Base-by-base conservation (phyloP, 2,797 vertebrate species). In the Tangara arthus region DNA sequence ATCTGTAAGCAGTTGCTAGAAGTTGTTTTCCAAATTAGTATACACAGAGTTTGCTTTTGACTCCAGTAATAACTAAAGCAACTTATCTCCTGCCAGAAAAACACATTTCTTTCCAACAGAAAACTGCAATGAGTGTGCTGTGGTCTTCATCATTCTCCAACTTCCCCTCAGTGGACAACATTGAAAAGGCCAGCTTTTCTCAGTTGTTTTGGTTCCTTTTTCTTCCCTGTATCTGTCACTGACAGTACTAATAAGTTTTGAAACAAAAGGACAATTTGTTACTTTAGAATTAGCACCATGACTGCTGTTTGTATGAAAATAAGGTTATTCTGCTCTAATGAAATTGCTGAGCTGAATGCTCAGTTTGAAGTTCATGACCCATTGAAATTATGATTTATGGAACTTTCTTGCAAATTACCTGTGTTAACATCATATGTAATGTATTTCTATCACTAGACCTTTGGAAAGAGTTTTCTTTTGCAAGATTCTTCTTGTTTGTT, bases 281-380 rank as follows among this genome's bases (percentile, higher is more conserved):
- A 82, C 88, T 93, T 96, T 55, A 82, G 85, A 87, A 96, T 93
- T 91, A 94, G 83, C 84, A 89, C 39, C 5, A 13, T 76, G 91
- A 89, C 90, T 95, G 89, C 77, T 94, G 59, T 76, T 73, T 47
- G 28, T 90, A 84, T 93, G 91, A 82, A 97, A 96, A 95, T 91
- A 89, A 89, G 73, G 72, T 94, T 83, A 95, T 94, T 97, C 66
- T 92, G 82, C 68, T 90, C 78, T 81, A 91, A 85, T 68, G 81
- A 96, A 91, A 95, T 37, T 82, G 79, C 84, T 95, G 90, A 96
- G 75, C 82, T 91, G 87, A 97, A 94, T 55, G 87, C 85, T 82
- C 76, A 76, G 90, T 91, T 78, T 89, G 87, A 95, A 91, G 93
- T 93, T 96, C 90, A 73, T 6, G 85, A 93, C 77, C 88, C 87